A percentile compares a stretch with the other conserved stretches of the same genome.
Evolutionary conservation across 2,888 invertebrate species (phyloP).

Genomic region (Phytoseiulus persimilis): DNA sequence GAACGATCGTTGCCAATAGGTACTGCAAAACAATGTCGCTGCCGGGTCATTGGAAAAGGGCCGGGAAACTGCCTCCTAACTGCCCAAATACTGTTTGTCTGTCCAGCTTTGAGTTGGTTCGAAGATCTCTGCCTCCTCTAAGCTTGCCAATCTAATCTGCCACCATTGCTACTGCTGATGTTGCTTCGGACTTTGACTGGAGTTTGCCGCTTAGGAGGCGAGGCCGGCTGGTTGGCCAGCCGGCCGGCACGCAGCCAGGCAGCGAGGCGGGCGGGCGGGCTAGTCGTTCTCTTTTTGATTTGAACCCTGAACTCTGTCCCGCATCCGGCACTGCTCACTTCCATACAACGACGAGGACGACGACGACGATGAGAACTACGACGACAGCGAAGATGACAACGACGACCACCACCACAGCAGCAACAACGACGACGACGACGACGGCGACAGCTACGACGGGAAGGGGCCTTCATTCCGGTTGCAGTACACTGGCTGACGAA

Average conservation of each 20-base stretch:
- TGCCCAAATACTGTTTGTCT: background rate
- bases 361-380: background rate
- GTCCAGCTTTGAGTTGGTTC: background rate
- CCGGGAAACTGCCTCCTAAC: background rate
- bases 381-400: background rate
- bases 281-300: constrained; percentile 20
- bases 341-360: background rate
- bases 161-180: background rate
- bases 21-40: background rate
- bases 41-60: background rate
- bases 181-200: constrained; percentile 31
- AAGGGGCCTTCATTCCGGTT: background rate
- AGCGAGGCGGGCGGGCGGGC: background rate
- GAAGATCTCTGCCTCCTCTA: background rate
- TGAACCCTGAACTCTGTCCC: constrained; percentile 38
- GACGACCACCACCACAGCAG: background rate
- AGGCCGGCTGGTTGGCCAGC: background rate
- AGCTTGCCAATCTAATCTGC: background rate
- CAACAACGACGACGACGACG: background rate
- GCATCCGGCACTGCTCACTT: background rate
- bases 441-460: background rate
- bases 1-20: background rate
- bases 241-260: background rate
- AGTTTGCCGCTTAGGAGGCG: constrained; percentile 24
- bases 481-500: background rate